Conservation (phyloP, 53 echinoderm and acorn worm species). For the Antedon mediterranea region DNA sequence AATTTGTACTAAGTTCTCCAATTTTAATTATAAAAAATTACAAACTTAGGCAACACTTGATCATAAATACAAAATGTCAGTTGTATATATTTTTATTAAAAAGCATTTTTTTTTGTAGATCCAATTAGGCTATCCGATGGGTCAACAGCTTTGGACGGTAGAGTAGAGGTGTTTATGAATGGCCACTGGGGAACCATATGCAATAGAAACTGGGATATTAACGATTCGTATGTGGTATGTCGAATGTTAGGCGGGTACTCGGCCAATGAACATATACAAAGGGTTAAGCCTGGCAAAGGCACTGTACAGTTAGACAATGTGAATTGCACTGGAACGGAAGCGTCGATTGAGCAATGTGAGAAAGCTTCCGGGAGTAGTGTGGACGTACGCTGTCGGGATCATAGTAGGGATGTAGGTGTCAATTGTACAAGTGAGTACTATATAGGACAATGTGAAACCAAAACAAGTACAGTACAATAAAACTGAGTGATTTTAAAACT, state of each 20-base stretch:
- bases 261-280: constrained; percentile 12
- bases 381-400: not conserved
- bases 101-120: too few relatives aligned
- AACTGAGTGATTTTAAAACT: too few relatives aligned
- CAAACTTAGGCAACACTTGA: too few relatives aligned
- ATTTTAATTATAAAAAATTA: too few relatives aligned
- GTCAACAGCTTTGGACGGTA: constrained; percentile 9
- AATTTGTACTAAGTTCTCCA: too few relatives aligned
- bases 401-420: not conserved
- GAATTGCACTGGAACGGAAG: constrained; percentile 25
- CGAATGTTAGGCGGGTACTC: constrained; percentile 32
- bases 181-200: constrained; percentile 56
- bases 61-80: too few relatives aligned
- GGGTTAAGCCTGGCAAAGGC: constrained; percentile 37
- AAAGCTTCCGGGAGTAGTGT: not conserved
- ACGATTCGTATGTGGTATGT: constrained; percentile 44
- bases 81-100: too few relatives aligned
- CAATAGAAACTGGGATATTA: constrained; percentile 30
- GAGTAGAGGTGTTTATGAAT: constrained; percentile 40
- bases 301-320: constrained; percentile 54
- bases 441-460: too few relatives aligned
- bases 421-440: not conserved
- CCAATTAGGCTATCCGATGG: constrained; percentile 31
- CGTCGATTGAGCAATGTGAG: constrained; percentile 25
- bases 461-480: too few relatives aligned